Base-by-base conservation (phyloP, 1,140 invertebrate genomes). In the Procambarus clarkii region DNA sequence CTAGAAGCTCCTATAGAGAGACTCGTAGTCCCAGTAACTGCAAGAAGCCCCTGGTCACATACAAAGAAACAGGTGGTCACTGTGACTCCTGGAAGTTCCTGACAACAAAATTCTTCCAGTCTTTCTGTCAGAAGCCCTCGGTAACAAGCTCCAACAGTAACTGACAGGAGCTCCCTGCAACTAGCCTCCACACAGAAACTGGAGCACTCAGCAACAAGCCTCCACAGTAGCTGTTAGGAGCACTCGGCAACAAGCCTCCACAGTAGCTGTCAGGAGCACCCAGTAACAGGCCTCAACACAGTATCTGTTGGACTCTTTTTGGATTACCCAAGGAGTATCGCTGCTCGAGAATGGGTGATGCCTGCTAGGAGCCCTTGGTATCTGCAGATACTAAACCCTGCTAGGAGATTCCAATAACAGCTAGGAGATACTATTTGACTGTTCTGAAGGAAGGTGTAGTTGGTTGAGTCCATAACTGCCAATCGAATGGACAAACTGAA, bases 391-490 rank as follows among this genome's bases (percentile, higher is more conserved):
- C 76, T 34, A n/a, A 77, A 21, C 58, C 60, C 58, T 83, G 48
- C 79, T 81, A 81, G 86, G 71, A 89, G 86, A 74, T 89, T 89
- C 80, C 80, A 82, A 77, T 89, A 82, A 89, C 79, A 76, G 87
- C 80, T 82, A 89, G 87, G 79, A 82, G 45, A 82, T 46, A 74
- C 80, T 64, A 82, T 88, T 34, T 64, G 76, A 45, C 76, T 77
- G 71, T 60, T 60, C 50, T 76, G 76, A 58, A 71, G 85, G 85
- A 87, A 77, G 54, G 50, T 50, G 71, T 45, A 74, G 85, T 46
- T 77, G 85, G 71, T 54, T 24, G 84, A 77, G 71, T 74, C 34
- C 79, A 81, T 60, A 74, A 71, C 48, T 34, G 64, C 71, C 44
- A 77, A 87, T 45, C 74, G 64, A 87, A 48, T 48, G 84, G 84